Conservation (phyloP, 2,113 vertebrate species). For the Caranx melampygus region DNA sequence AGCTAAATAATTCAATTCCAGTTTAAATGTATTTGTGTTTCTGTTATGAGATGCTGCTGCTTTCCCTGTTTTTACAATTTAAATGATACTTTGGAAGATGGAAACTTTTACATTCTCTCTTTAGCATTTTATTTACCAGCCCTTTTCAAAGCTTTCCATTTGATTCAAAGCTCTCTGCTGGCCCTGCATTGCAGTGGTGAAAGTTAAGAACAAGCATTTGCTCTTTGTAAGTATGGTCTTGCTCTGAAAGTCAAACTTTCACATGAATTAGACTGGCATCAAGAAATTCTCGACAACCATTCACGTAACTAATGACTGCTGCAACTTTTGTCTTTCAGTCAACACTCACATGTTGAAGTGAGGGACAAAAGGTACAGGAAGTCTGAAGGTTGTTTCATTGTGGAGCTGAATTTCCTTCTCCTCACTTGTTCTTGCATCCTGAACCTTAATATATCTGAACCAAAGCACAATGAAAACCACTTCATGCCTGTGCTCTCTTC, state of each 20-base stretch:
- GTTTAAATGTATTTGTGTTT: neutral
- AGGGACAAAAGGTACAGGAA: neutral
- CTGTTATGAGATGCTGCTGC: neutral
- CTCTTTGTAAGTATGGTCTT: neutral
- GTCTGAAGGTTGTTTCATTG: constrained; percentile 33
- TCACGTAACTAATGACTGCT: neutral
- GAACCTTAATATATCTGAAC: neutral
- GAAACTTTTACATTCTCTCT: neutral
- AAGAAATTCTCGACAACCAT: neutral
- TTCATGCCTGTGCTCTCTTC: neutral
- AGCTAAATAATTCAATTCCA: neutral
- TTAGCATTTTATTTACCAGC: neutral
- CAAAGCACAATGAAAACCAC: neutral
- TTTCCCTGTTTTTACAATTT: neutral
- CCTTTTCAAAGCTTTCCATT: neutral
- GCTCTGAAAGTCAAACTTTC: constrained; percentile 10
- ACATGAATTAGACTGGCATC: neutral
- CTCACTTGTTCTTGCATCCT: constrained; percentile 3
- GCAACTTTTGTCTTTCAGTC: neutral
- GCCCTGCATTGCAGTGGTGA: neutral
- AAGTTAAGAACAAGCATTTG: neutral
- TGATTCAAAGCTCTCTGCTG: neutral
- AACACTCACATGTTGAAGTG: neutral
- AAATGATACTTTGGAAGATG: neutral
- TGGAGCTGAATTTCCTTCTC: neutral